These are phyloP conservation scores for Pocillopora meandrina DNA, from an alignment of 92 coral and sea anemone genomes.

Conservation along the genomic window DNA sequence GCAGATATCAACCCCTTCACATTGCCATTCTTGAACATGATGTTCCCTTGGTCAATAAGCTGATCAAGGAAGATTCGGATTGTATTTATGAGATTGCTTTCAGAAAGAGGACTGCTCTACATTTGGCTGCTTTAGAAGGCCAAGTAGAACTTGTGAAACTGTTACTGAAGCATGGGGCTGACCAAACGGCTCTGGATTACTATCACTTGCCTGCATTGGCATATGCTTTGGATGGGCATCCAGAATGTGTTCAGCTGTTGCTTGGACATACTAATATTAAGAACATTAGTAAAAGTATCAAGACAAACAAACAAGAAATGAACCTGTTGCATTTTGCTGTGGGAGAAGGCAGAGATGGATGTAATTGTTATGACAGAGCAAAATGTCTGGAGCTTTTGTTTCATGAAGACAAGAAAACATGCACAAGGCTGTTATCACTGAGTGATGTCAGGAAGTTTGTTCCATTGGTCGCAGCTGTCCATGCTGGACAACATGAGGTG, in stretches of 20 bases:
- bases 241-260: slow-evolving; percentile 67
- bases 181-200: slow-evolving; percentile 73
- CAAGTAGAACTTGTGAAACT: slow-evolving; percentile 68
- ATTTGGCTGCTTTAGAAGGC: slow-evolving; percentile 76
- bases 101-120: slow-evolving; percentile 81
- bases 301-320: slow-evolving; percentile 43
- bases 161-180: slow-evolving; percentile 66
- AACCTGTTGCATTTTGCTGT: slow-evolving; percentile 82
- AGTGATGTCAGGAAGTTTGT: slow-evolving; percentile 60
- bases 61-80: slow-evolving; percentile 50
- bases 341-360: slow-evolving; percentile 60
- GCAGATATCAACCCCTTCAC: slow-evolving; percentile 40
- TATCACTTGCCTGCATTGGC: slow-evolving; percentile 75
- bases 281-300: slow-evolving; percentile 44
- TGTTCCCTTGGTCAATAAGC: slow-evolving; percentile 40
- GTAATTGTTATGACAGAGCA: slow-evolving; percentile 54
- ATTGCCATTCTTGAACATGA: slow-evolving; percentile 62
- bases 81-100: slow-evolving; percentile 68
- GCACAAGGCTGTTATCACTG: slow-evolving; percentile 52
- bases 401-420: slow-evolving; percentile 60
- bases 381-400: slow-evolving; percentile 73
- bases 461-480: slow-evolving; percentile 85
- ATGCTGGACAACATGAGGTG: slow-evolving; percentile 89
- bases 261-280: slow-evolving; percentile 62
- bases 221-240: slow-evolving; percentile 87